Conservation (phyloP, 2,797 vertebrate genomes). For the Hybognathus amarus region DNA sequence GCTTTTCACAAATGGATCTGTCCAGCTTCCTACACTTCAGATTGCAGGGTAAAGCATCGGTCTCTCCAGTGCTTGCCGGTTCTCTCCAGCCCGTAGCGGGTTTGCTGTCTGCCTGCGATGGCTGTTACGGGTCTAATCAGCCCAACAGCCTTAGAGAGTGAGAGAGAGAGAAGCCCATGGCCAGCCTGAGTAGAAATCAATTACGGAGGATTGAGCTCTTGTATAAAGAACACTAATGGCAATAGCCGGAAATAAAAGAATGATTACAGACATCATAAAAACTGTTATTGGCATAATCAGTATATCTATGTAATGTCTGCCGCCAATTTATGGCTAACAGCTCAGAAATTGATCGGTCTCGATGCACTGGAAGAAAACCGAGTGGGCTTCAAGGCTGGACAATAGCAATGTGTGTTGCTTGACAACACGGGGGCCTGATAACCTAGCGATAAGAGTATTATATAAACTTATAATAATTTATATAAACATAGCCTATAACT, state of each 20-base stretch:
- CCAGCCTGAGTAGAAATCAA: conserved; percentile 69
- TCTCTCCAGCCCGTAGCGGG: conserved; percentile 23
- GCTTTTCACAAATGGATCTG: conserved; percentile 42
- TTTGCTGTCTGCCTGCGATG: conserved; percentile 57
- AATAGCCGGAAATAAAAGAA: conserved; percentile 68
- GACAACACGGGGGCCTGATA: conserved; percentile 21
- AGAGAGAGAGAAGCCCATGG: conserved; percentile 34
- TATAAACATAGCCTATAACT: conserved; percentile 17
- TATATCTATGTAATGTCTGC: conserved; percentile 65
- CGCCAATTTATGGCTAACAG: conserved; percentile 75
- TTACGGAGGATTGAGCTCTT: conserved; percentile 74
- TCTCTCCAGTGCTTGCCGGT: background rate
- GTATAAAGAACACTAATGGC: conserved; percentile 70
- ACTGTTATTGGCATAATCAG: conserved; percentile 67
- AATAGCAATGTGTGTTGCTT: conserved; percentile 38
- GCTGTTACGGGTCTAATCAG: conserved; percentile 68
- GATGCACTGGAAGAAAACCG: conserved; percentile 53
- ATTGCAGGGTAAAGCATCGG: conserved; percentile 22
- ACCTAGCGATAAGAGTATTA: background rate
- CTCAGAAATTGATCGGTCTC: conserved; percentile 69
- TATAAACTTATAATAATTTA: background rate
- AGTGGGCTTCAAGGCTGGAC: conserved; percentile 43
- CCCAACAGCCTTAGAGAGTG: conserved; percentile 23
- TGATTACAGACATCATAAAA: conserved; percentile 70
- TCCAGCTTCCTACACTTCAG: conserved; percentile 5